A percentile compares a stretch with the other conserved stretches of the same genome.
phyloP scores from a whole-genome alignment of 2,888 invertebrate species.

The Eristalis arbustorum region DNA sequence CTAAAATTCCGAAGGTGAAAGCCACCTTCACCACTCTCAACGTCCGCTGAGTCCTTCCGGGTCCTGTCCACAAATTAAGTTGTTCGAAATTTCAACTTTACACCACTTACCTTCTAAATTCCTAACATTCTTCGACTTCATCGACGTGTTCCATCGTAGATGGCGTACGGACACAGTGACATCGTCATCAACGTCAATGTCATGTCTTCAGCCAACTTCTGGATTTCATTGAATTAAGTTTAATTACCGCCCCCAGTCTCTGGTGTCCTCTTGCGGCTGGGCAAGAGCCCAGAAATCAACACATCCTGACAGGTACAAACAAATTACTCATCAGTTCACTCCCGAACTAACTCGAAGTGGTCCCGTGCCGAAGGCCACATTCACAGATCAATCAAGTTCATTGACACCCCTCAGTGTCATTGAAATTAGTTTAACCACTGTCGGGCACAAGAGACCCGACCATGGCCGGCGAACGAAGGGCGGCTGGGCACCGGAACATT shows the following conservation, averaged over 20 bases:
- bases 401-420: conserved; percentile 25
- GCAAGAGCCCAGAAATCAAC: background rate
- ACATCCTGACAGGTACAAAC: background rate
- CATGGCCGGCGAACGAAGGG: background rate
- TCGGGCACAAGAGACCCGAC: background rate
- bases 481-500: too few species aligned
- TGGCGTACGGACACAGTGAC: background rate
- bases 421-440: conserved; percentile 6
- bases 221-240: background rate
- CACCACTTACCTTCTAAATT: background rate
- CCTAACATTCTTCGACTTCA: background rate
- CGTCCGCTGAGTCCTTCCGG: too few species aligned
- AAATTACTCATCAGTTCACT: background rate
- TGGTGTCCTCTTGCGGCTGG: background rate
- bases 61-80: too few species aligned
- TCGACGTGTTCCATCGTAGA: background rate
- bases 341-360: too few species aligned
- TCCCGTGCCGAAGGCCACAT: background rate
- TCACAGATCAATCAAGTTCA: conserved; percentile 29
- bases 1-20: too few species aligned
- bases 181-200: background rate
- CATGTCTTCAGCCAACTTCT: background rate
- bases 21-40: too few species aligned
- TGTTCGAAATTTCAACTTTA: background rate
- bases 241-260: background rate